Percentiles rank a stretch among this genome's conserved stretches.
Evolutionary conservation across 2,113 vertebrate species (phyloP).

Genomic region (Chaenogobius annularis): DNA sequence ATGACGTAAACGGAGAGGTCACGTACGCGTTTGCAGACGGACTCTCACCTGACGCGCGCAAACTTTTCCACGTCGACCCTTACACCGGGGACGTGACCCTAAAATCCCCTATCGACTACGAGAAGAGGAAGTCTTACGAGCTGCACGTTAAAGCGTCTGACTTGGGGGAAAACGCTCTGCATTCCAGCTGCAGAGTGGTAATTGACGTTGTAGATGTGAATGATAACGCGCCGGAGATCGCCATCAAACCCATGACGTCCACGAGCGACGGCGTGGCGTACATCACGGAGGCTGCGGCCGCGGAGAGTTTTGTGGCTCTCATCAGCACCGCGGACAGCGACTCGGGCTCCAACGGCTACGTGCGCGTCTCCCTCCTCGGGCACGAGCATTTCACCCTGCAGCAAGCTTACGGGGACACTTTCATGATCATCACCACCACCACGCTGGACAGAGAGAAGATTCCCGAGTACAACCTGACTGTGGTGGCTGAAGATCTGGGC

Average conservation of each 20-base stretch:
- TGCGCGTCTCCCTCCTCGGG: conserved; percentile 72
- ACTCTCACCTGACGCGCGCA: conserved; percentile 39
- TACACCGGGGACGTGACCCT: conserved; percentile 70
- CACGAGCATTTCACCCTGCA: conserved; percentile 77
- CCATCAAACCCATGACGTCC: conserved; percentile 79
- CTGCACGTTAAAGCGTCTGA: conserved; percentile 72
- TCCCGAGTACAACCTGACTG: conserved; percentile 77
- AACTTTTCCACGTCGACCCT: conserved; percentile 72
- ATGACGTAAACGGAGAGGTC: conserved; percentile 74
- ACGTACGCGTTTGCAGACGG: conserved; percentile 69
- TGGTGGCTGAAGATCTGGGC: conserved; percentile 77
- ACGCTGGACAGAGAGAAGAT: conserved; percentile 75
- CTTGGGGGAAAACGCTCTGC: conserved; percentile 56
- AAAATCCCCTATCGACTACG: conserved; percentile 70
- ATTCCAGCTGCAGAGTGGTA: conserved; percentile 69
- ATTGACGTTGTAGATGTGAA: conserved; percentile 78
- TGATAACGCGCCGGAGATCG: conserved; percentile 78
- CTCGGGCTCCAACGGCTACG: conserved; percentile 78
- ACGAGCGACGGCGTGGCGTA: conserved; percentile 73
- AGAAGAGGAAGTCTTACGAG: conserved; percentile 70
- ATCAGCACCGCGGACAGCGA: conserved; percentile 80
- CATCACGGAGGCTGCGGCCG: conserved; percentile 78
- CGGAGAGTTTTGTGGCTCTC: conserved; percentile 79
- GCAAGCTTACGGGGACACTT: conserved; percentile 77
- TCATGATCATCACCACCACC: conserved; percentile 75